Evolutionary conservation across 2,888 invertebrate species (phyloP), one percentile per base, ranked within the genome.

Genomic region (Drosophila pseudotalamancana): DNA sequence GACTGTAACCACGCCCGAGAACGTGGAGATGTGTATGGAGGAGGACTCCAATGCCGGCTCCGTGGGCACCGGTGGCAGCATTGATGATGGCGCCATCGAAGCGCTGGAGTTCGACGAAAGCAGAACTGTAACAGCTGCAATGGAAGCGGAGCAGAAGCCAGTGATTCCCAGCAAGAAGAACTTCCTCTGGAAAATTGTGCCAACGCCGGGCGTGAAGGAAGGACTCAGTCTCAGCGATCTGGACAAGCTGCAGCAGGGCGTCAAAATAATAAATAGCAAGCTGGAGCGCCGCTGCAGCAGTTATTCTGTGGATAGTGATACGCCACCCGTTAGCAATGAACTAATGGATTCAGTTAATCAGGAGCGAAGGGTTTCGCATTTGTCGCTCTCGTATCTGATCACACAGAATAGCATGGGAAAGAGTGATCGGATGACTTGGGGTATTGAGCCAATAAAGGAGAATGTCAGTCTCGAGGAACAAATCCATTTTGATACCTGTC

Each of bases 331-430:
- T 3, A 31, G 34, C 46, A 35, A 43, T 21, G 55, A 46, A 3
- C 14, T 9, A n/a, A 9, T 5, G 2, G 79, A 80, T n/a, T 61
- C 71, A 0, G 54, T 80, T 1, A 55, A 51, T 4, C 79, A 82
- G 11, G 80, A 78, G 34, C 55, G 88, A 11, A 75, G 82, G 0
- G 72, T 78, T 43, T 79, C 83, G 4, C 87, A 90, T 21, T 72
- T 90, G 18, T 91, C 91, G 18, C 77, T 91, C 1, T 91, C 91
- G 0, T 89, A 90, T 82, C 74, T 91, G 31, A 91, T 91, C 9
- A 91, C 91, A 4, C 89, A 90, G 50, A 92, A 91, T 45, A 91
- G 90, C 72, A 89, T 91, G 63, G 91, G 91, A 19, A 90, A 89
- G 51, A 81, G 88, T 56, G 90, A 89, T 63, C 89, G 90, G 32